phyloP scores from a whole-genome alignment of 2,888 invertebrate genomes.

The Beris chalybata region DNA sequence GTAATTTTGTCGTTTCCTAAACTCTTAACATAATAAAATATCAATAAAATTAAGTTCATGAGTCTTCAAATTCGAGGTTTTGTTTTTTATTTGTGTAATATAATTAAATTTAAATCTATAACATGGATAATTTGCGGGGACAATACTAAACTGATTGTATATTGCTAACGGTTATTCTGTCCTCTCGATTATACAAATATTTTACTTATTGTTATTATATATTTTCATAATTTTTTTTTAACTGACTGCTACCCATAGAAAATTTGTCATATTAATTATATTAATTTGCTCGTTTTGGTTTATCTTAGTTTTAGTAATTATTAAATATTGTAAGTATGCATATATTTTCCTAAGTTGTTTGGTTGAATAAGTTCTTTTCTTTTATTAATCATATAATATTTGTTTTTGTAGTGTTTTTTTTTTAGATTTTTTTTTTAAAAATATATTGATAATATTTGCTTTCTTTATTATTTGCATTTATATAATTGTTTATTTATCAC shows the following conservation, averaged over 20 bases:
- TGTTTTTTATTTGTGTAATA: neutral
- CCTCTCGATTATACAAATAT: no score
- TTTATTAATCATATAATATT: neutral
- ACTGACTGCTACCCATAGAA: constrained; percentile 17
- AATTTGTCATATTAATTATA: constrained; percentile 8
- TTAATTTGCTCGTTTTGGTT: no score
- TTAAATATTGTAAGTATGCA: constrained; percentile 4
- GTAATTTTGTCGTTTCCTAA: neutral
- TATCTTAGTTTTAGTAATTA: neutral
- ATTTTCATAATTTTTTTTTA: neutral
- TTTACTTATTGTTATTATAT: no score
- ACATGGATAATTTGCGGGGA: no score
- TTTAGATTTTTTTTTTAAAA: constrained; percentile 3
- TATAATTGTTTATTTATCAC: neutral
- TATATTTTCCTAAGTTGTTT: constrained; percentile 18
- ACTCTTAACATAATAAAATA: neutral
- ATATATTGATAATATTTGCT: constrained; percentile 5
- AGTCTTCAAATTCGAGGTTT: no score
- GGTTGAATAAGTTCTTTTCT: neutral
- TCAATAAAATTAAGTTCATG: neutral
- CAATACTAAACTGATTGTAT: no score
- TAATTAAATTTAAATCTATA: neutral
- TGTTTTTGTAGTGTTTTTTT: constrained; percentile 2
- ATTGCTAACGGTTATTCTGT: no score
- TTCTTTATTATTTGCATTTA: neutral